Evolutionary conservation across 2,113 vertebrate species (phyloP).

Genomic region (Platycercus adscitus): DNA sequence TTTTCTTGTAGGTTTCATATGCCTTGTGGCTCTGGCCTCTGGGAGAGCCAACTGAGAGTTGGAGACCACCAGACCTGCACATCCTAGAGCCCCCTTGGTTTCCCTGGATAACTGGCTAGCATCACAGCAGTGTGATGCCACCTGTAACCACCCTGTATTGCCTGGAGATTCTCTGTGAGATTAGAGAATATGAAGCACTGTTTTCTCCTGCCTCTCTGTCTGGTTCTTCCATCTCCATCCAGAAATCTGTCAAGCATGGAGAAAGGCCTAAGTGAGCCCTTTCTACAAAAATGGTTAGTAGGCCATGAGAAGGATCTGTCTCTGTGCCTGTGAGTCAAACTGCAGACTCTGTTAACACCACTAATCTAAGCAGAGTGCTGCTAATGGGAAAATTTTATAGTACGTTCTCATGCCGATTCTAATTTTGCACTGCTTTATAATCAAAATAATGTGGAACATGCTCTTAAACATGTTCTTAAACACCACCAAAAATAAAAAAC

Average conservation of each 20-base stretch:
- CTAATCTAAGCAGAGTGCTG: not conserved
- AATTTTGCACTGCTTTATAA: not conserved
- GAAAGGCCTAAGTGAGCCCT: not conserved
- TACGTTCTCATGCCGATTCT: not conserved
- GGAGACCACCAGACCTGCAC: not conserved
- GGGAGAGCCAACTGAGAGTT: accelerated
- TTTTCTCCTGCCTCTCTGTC: not conserved
- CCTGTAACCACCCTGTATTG: not conserved
- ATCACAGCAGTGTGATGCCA: not conserved
- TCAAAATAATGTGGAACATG: not conserved
- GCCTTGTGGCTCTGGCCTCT: not conserved
- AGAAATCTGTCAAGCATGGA: not conserved
- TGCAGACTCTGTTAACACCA: not conserved
- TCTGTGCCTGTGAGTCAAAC: not conserved
- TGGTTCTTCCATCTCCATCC: not conserved
- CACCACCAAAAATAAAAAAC: not conserved
- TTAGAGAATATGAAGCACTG: not conserved
- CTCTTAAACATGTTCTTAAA: not conserved
- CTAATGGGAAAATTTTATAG: not conserved
- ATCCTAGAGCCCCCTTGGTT: not conserved
- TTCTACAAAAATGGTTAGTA: not conserved
- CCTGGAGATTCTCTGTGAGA: not conserved
- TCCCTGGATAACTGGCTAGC: not conserved
- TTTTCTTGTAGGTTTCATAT: not conserved
- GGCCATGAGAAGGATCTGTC: not conserved